Conservation (phyloP, 2,888 invertebrate genomes). For the Pristionchus japonicus region DNA sequence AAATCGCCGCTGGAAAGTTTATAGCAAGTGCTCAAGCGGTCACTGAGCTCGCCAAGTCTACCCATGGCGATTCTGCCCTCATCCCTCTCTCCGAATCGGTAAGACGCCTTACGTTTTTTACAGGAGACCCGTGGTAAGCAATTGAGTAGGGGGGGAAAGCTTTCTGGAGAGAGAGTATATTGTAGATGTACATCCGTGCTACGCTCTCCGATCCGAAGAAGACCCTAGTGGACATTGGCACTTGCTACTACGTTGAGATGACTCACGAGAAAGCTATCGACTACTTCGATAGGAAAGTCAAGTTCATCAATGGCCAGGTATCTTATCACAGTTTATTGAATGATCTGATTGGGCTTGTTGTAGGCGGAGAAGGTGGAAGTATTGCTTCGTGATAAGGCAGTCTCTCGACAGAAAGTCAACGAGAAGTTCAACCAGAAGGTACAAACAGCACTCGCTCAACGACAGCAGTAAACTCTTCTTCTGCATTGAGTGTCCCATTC, state of each 20-base stretch:
- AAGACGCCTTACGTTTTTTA: too few species aligned
- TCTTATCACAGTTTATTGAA: too few species aligned
- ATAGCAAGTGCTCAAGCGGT: slow-evolving; percentile 87
- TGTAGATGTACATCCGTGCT: slow-evolving; percentile 93
- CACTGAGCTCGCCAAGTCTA: slow-evolving; percentile 50
- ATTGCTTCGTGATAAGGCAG: slow-evolving; percentile 55
- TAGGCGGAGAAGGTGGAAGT: slow-evolving; percentile 59
- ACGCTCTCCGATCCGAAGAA: slow-evolving; percentile 87
- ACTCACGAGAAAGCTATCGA: slow-evolving; percentile 87
- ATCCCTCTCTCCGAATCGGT: slow-evolving; percentile 94
- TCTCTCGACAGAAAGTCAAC: slow-evolving; percentile 56
- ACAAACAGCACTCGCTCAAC: slow-evolving; percentile 48
- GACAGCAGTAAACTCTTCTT: not conserved
- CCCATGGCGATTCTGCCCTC: slow-evolving; percentile 78
- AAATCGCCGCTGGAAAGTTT: slow-evolving; percentile 89
- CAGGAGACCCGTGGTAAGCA: too few species aligned
- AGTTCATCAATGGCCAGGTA: slow-evolving; percentile 93
- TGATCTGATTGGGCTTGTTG: not conserved
- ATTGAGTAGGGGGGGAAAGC: too few species aligned
- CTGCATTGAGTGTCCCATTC: not conserved
- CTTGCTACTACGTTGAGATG: slow-evolving; percentile 95
- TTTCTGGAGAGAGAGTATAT: too few species aligned
- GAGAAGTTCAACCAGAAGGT: slow-evolving; percentile 60
- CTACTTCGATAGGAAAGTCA: slow-evolving; percentile 91
- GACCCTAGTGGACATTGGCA: slow-evolving; percentile 94